Percentiles rank a stretch among this genome's conserved stretches.
Conservation (phyloP, 1,140 invertebrate genomes). For the Mactra quadrangularis region DNA sequence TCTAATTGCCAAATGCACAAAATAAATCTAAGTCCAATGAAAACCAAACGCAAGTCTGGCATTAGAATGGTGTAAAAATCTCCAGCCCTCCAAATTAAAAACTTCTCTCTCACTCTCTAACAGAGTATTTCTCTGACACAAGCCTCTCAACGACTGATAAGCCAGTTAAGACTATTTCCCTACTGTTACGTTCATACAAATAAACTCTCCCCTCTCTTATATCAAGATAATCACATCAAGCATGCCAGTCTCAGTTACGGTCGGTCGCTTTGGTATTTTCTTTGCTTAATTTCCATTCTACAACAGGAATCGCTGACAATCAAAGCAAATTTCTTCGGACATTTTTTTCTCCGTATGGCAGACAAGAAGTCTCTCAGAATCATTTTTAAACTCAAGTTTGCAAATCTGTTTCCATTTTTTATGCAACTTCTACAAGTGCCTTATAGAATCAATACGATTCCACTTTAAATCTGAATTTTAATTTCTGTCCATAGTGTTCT, state of each 20-base stretch:
- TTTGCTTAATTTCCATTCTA: conserved; percentile 47
- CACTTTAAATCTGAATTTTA: too few species aligned
- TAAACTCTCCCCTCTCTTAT: conserved; percentile 3
- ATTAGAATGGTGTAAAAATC: conserved; percentile 14
- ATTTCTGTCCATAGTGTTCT: too few species aligned
- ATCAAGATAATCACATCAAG: conserved; percentile 58
- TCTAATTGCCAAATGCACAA: conserved; percentile 40
- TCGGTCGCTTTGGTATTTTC: conserved; percentile 40
- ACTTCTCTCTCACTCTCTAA: not conserved
- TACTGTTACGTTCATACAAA: conserved; percentile 33
- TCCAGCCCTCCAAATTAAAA: not conserved
- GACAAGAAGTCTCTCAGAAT: too few species aligned
- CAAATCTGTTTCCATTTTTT: too few species aligned
- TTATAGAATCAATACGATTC: too few species aligned
- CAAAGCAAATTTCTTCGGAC: not conserved
- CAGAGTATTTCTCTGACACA: conserved; percentile 23
- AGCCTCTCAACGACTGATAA: conserved; percentile 47
- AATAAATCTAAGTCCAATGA: conserved; percentile 53
- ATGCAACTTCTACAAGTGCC: too few species aligned
- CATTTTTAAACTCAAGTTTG: too few species aligned
- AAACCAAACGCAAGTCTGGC: conserved; percentile 5
- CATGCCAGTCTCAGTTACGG: conserved; percentile 49
- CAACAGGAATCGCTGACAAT: conserved; percentile 36
- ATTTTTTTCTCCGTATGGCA: too few species aligned
- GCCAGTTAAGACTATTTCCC: conserved; percentile 19